Base-by-base conservation (phyloP, 1,140 invertebrate species). In the Tetraneura akinire region DNA sequence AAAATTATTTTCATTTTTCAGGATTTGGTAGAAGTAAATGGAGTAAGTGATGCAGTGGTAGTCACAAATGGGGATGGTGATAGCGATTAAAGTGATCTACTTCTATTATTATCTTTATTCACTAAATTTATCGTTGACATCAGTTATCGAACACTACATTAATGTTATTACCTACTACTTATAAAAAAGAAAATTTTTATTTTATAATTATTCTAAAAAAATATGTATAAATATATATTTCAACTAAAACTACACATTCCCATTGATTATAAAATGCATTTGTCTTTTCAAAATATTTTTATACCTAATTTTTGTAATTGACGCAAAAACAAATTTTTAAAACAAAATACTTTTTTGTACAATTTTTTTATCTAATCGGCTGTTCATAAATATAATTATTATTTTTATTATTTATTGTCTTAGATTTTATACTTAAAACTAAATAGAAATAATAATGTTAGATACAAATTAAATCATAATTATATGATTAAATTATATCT, bases 351-450 rank as follows among this genome's bases (percentile, higher is more conserved):
- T 45, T 42, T 78, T 78, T 78, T 78, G 74, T 78, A 78, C 51
- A 26, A 62, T 62, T 78, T 42, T 74, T 74, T 60, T 68, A 37
- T 64, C 6, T 55, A 47, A 29, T 78, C 32, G 55, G 74, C 74
- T 78, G 74, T 78, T 78, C 62, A 60, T 78, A 78, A 78, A 78
- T 78, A 78, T 78, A 60, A 78, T 47, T 78, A 78, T 78, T 55
- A 57, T 76, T 76, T 76, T 76, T 49, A 78, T 78, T 78, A 78
- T 78, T 78, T 78, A 78, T 57, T 78, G 37, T 57, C 37, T 78
- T 78, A 78, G 74, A 78, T 62, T 78, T 78, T 78, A 78, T 78
- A 62, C 32, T 45, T 45, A 78, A 45, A 60, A 62, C 32, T 37
- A 74, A 47, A 21, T 45, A 71, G 53, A 26, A 37, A 71, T 71